phyloP scores from a whole-genome alignment of 2,113 vertebrate genomes.

The Sinocyclocheilus rhinocerous region DNA sequence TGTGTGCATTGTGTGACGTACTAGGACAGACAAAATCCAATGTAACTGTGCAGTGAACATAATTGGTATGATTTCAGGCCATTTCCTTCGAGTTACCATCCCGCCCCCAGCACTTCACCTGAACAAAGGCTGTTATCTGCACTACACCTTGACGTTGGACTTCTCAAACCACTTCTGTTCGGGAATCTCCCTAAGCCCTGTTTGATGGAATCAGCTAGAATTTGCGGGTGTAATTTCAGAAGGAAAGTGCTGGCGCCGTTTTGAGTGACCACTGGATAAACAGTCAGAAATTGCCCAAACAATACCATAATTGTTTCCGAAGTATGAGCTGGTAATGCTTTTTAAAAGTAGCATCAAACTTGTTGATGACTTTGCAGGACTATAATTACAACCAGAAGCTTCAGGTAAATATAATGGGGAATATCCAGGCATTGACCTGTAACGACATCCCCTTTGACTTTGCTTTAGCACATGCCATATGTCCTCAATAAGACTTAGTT shows the following conservation, averaged over 20 bases:
- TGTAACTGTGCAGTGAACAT: not conserved
- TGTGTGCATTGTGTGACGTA: not conserved
- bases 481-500: conserved; percentile 24
- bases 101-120: not conserved
- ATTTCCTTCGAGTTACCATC: not conserved
- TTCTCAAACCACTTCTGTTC: not conserved
- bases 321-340: not conserved
- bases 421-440: not conserved
- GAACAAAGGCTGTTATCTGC: not conserved
- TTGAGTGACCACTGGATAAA: not conserved
- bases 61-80: not conserved
- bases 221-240: not conserved
- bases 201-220: not conserved
- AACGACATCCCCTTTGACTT: conserved; percentile 3
- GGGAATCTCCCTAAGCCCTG: not conserved
- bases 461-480: conserved; percentile 16
- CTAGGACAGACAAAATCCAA: not conserved
- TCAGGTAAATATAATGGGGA: not conserved
- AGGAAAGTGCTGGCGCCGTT: not conserved
- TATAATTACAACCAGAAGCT: not conserved
- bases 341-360: not conserved
- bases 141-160: not conserved
- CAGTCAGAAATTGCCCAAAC: not conserved
- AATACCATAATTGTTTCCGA: not conserved
- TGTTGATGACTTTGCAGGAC: not conserved